A percentile compares a stretch with the other conserved stretches of the same genome.
phyloP scores from a whole-genome alignment of 1,140 invertebrate genomes.

The Leucophenga varia region DNA sequence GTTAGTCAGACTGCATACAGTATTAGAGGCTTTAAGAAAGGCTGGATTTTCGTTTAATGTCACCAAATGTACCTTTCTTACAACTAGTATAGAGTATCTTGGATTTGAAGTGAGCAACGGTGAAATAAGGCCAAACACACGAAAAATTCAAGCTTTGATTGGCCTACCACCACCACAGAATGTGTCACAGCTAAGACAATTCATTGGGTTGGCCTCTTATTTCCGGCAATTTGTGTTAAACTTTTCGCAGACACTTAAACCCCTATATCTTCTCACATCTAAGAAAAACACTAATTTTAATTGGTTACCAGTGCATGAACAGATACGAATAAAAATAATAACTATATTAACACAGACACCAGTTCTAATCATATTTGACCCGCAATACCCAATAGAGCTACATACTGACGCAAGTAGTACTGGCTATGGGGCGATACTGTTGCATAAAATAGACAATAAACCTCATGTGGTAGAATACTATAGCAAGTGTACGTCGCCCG shows the following conservation, averaged over 20 bases:
- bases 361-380: slow-evolving; percentile 14
- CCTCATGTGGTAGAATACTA: slow-evolving; percentile 6
- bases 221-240: slow-evolving; percentile 11
- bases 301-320: slow-evolving; percentile 5
- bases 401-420: slow-evolving; percentile 3
- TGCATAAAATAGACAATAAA: slow-evolving; percentile 7
- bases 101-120: slow-evolving; percentile 1
- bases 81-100: background rate
- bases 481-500: slow-evolving; percentile 8
- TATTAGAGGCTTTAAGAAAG: slow-evolving; percentile 2
- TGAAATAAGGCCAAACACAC: slow-evolving; percentile 5
- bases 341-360: slow-evolving; percentile 7
- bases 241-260: slow-evolving; percentile 1
- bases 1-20: background rate
- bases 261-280: slow-evolving; percentile 3
- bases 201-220: slow-evolving; percentile 12
- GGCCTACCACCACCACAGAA: background rate
- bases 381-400: slow-evolving; percentile 4
- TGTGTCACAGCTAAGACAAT: slow-evolving; percentile 1
- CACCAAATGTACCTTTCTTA: slow-evolving; percentile 4
- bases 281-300: slow-evolving; percentile 4
- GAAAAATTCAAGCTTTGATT: slow-evolving; percentile 3
- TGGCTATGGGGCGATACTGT: slow-evolving; percentile 10
- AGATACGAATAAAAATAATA: slow-evolving; percentile 9
- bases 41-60: slow-evolving; percentile 5